phyloP scores from a whole-genome alignment of 2,113 vertebrate genomes.

The Bos taurus region ARS-UCD2.0 NC_037329.1:106346001-106346500 shows the following conservation, averaged over 20 bases:
- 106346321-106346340: neutral
- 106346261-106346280: neutral
- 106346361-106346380: neutral
- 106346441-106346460: neutral
- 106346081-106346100: neutral
- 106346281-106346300: neutral
- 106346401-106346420: neutral
- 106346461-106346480: neutral
- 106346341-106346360: neutral
- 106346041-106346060: neutral
- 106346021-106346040: neutral
- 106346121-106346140: neutral
- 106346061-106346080: neutral
- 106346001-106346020: neutral
- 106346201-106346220: neutral
- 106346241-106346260: neutral
- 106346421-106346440: neutral
- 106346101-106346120: rapidly evolving
- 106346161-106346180: neutral
- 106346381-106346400: neutral
- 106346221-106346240: neutral
- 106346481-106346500: neutral
- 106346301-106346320: neutral
- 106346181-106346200: neutral
- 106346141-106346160: neutral